Evolutionary conservation across 2,797 vertebrate genomes (phyloP), one percentile per base, ranked within the genome.

Genomic region (Syngnathus rostellatus): DNA sequence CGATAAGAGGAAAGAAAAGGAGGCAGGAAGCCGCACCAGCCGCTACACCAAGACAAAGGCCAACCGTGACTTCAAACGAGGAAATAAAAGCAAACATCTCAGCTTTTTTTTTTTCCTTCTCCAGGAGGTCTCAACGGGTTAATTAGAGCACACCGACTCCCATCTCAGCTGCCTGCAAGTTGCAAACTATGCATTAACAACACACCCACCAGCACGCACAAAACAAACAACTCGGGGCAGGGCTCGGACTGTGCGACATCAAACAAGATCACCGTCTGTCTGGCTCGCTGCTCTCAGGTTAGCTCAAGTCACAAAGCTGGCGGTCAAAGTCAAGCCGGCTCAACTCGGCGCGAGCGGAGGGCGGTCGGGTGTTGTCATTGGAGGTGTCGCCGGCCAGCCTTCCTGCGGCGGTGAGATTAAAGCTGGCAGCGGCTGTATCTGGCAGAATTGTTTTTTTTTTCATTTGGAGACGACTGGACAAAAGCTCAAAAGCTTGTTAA

Each of bases 121-220:
- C 1, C 4, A 39, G 66, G 60, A 74, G 72, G 79, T 88, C 84
- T 84, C 85, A 62, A 62, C 12, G 87, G 89, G 83, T 89, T 90
- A 89, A 90, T 90, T 89, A 90, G 68, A 79, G 72, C 74, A 70
- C 73, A 68, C 31, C 21, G 74, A 74, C 75, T 75, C 77, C 77
- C 64, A 39, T 43, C 76, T 76, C 75, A 76, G 72, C 72, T 82
- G 77, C 78, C 78, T 75, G 71, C 67, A 74, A 81, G 68, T 76
- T 84, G 83, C 84, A 74, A 66, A 62, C 69, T 65, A 76, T 78
- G 79, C 82, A 81, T 76, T 68, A 65, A 62, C 40, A 68, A 69
- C 21, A 41, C 53, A 74, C 48, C 54, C 14, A 17, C 45, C 17
- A 9, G 19, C 11, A 10, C 39, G 12, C n/a, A 62, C 60, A 43